Conservation (phyloP, 23 tunicate species). For the Trididemnum nubilum region DNA sequence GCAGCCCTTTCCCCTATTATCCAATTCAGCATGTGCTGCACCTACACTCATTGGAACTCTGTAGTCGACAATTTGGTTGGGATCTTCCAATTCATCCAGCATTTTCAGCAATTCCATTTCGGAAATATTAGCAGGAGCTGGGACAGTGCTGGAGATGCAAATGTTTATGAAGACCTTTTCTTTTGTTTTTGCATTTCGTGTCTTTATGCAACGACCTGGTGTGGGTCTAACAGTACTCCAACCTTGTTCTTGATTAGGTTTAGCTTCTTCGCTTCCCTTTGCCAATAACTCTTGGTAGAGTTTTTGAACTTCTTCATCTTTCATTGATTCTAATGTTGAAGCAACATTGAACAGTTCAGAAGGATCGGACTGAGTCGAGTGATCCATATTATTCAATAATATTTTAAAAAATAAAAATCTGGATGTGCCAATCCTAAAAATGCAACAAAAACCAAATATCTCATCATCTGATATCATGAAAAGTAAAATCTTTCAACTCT, state of each 20-base stretch:
- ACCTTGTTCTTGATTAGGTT: background rate
- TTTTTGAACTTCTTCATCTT: constrained; percentile 53
- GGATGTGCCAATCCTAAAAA: too few relatives aligned
- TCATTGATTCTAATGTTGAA: constrained; percentile 49
- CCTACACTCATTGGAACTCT: constrained; percentile 92
- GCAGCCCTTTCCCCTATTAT: constrained; percentile 78
- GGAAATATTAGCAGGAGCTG: constrained; percentile 62
- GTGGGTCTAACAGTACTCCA: constrained; percentile 79
- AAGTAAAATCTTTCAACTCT: too few relatives aligned
- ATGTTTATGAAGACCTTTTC: constrained; percentile 85
- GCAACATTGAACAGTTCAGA: constrained; percentile 58
- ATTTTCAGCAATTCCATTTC: constrained; percentile 66
- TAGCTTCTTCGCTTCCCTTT: background rate
- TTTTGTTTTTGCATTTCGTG: constrained; percentile 56
- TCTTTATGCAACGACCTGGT: constrained; percentile 89
- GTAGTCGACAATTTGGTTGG: constrained; percentile 73
- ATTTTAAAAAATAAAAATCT: too few relatives aligned
- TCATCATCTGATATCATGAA: too few relatives aligned
- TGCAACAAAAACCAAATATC: too few relatives aligned
- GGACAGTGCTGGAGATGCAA: constrained; percentile 86
- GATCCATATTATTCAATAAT: too few relatives aligned
- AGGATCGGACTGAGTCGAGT: constrained; percentile 18
- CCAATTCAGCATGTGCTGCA: constrained; percentile 82
- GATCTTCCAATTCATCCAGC: constrained; percentile 59
- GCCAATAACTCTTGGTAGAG: constrained; percentile 64